Evolutionary conservation across 2,113 vertebrate species (phyloP).

Genomic region (Gorilla gorilla): DNA sequence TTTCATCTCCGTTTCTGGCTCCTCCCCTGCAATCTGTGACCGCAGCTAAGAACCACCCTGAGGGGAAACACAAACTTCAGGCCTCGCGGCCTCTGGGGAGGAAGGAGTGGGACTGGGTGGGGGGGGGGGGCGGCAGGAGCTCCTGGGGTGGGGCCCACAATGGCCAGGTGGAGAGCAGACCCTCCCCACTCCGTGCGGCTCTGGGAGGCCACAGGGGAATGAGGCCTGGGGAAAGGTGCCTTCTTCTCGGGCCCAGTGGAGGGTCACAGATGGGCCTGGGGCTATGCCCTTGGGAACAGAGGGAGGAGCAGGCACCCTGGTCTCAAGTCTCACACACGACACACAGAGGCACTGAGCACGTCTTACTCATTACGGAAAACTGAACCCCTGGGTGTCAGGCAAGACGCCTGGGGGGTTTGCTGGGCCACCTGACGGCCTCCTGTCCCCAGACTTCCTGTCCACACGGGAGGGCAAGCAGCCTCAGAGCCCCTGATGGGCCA

Average conservation of each 20-base stretch:
- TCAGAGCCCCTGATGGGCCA: neutral
- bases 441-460: neutral
- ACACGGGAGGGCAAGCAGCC: neutral
- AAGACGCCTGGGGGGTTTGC: neutral
- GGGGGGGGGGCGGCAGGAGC: neutral
- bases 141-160: too few species aligned
- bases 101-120: too few species aligned
- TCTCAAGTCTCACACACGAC: neutral
- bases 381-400: neutral
- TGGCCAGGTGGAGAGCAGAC: neutral
- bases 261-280: neutral
- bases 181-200: neutral
- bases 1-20: neutral
- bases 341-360: accelerated
- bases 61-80: neutral
- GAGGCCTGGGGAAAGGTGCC: neutral
- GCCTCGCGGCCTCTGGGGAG: neutral
- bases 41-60: neutral
- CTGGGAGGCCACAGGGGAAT: neutral
- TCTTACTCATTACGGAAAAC: neutral
- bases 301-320: accelerated
- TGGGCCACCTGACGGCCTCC: neutral
- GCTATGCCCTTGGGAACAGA: neutral
- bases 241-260: too few species aligned
- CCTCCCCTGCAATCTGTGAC: too few species aligned